phyloP scores from a whole-genome alignment of 2,113 vertebrate species.

The Pelodiscus sinensis region DNA sequence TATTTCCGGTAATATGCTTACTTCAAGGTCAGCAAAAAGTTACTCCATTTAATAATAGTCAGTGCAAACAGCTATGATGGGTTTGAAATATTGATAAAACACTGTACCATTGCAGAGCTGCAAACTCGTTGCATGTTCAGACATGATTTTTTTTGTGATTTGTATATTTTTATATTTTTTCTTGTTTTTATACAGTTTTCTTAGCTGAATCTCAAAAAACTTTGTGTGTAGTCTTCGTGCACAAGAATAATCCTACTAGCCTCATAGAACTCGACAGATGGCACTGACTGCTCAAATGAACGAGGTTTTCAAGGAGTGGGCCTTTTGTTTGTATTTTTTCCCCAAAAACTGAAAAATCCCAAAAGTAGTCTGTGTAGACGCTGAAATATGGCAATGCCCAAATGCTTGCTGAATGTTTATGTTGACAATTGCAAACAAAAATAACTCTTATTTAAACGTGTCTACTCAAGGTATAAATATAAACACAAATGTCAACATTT shows the following conservation, averaged over 20 bases:
- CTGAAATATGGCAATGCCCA: background rate
- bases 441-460: background rate
- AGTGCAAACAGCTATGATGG: background rate
- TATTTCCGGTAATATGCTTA: background rate
- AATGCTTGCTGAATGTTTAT: background rate
- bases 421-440: conserved; percentile 26
- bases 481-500: conserved; percentile 15
- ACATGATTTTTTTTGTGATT: background rate
- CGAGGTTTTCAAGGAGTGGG: background rate
- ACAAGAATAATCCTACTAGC: background rate
- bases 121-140: background rate
- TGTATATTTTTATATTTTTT: background rate
- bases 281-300: background rate
- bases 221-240: background rate
- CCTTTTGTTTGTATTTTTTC: background rate
- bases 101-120: background rate
- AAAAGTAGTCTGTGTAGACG: background rate
- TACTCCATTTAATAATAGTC: background rate
- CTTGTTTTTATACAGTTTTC: background rate
- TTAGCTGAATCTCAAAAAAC: background rate
- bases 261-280: background rate
- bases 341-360: background rate
- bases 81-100: background rate
- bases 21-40: background rate
- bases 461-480: conserved; percentile 4